Evolutionary conservation across 2,888 invertebrate species (phyloP).

Genomic region (Elmis aenea): DNA sequence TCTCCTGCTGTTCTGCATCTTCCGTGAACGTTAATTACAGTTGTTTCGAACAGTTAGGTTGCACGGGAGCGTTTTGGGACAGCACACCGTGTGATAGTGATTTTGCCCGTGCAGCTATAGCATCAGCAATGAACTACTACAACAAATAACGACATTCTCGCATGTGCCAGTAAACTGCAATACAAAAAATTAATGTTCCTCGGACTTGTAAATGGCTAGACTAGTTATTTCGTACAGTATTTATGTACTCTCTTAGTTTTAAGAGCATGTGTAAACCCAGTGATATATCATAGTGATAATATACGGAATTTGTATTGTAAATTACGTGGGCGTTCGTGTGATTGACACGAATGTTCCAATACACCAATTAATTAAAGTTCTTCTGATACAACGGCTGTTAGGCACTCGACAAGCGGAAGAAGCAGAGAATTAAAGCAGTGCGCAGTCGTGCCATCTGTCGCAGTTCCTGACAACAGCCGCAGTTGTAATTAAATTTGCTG

Average conservation of each 20-base stretch:
- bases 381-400: too few species aligned
- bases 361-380: too few species aligned
- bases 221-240: slow-evolving; percentile 2
- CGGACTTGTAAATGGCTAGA: neutral
- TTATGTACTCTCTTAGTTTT: slow-evolving; percentile 4
- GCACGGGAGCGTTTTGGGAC: slow-evolving; percentile 70
- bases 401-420: too few species aligned
- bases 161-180: too few species aligned
- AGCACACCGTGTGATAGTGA: slow-evolving; percentile 63
- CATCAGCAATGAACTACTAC: slow-evolving; percentile 45
- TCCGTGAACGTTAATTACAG: slow-evolving; percentile 48
- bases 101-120: slow-evolving; percentile 55
- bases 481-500: slow-evolving; percentile 28
- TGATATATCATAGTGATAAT: slow-evolving; percentile 4
- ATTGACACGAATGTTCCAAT: slow-evolving; percentile 7
- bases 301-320: too few species aligned
- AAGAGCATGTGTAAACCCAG: slow-evolving; percentile 1
- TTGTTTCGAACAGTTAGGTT: slow-evolving; percentile 70
- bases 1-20: slow-evolving; percentile 62
- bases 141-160: slow-evolving; percentile 14
- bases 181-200: too few species aligned
- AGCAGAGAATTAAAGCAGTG: too few species aligned
- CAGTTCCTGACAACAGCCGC: slow-evolving; percentile 27
- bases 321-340: slow-evolving; percentile 6
- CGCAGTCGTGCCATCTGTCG: slow-evolving; percentile 24